Base-by-base conservation (phyloP, 2,888 invertebrate species). In the Silvanus unidentatus region DNA sequence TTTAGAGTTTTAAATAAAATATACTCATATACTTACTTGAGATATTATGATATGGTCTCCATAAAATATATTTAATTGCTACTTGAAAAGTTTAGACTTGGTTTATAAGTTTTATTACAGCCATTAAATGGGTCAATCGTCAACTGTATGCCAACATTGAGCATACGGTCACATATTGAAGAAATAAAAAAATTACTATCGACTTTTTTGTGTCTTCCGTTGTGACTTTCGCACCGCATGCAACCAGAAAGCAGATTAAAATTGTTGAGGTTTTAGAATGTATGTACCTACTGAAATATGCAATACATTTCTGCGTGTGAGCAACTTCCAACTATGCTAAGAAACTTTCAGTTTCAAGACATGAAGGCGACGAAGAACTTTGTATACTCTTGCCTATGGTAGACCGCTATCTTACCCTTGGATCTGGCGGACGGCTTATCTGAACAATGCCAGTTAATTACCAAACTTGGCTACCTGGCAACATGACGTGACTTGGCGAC, bases 371-470 rank as follows among this genome's bases (percentile, higher is more conserved):
- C 37, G 16, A 16, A 4, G 9, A 16, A 37, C 37, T 37, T 37
- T 28, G 35, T 12, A 9, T 12, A 12, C 11, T 35, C 35, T 35
- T 37, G 37, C 9, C 37, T 37, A 37, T 22, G 22, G 22, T 22
- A 22, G 22, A 34, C 45, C 45, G 41, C 45, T 59, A 62, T 62
- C 61, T 53, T 46, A 49, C 53, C 54, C 53, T 37, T 51, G 50
- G 56, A 59, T 62, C 60, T 57, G 56, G 55, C 56, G 50, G 54
- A 55, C 57, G 52, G 58, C 63, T 66, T 66, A 65, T 66, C 65
- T 62, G 60, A 65, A 66, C 65, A 66, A 66, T 65, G 66, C 63
- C 62, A 61, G 63, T 66, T 66, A 66, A 66, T 66, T 65, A 66
- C 64, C 63, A 57, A 66, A 66, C 63, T 63, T 62, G 53, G 64